These are phyloP conservation scores for Eledone cirrhosa DNA, from an alignment of 2,888 invertebrate genomes.

Conservation along the genomic window DNA sequence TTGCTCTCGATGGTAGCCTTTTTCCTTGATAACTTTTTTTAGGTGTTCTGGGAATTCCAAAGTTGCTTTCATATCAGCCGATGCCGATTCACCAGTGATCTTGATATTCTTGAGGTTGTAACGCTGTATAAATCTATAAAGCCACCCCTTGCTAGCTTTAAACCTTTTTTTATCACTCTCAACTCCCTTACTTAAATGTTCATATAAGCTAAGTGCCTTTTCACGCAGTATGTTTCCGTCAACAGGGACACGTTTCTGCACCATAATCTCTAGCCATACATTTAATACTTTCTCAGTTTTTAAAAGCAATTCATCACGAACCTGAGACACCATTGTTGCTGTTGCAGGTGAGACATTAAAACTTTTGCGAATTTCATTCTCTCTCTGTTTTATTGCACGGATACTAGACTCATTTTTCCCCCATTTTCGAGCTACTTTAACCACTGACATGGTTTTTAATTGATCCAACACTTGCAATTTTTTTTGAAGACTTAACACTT, in stretches of 20 bases:
- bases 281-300: not conserved
- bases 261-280: not conserved
- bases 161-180: not conserved
- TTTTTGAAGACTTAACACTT: not conserved
- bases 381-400: conserved; percentile 7
- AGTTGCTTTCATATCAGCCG: not conserved
- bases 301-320: not conserved
- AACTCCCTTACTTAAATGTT: not conserved
- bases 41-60: too few relatives aligned
- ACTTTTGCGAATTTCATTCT: not conserved
- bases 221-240: not conserved
- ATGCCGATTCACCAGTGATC: not conserved
- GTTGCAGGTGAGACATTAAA: not conserved
- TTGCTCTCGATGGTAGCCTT: not conserved
- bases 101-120: not conserved
- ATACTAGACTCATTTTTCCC: not conserved
- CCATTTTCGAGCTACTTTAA: not conserved
- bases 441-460: not conserved
- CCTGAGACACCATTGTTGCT: not conserved
- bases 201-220: not conserved
- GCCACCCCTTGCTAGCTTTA: not conserved
- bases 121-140: not conserved
- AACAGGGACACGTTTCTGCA: not conserved
- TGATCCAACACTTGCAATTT: conserved; percentile 8
- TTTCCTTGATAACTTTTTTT: too few relatives aligned